Conservation (phyloP, 2,797 vertebrate genomes). For the Euthynnus affinis region DNA sequence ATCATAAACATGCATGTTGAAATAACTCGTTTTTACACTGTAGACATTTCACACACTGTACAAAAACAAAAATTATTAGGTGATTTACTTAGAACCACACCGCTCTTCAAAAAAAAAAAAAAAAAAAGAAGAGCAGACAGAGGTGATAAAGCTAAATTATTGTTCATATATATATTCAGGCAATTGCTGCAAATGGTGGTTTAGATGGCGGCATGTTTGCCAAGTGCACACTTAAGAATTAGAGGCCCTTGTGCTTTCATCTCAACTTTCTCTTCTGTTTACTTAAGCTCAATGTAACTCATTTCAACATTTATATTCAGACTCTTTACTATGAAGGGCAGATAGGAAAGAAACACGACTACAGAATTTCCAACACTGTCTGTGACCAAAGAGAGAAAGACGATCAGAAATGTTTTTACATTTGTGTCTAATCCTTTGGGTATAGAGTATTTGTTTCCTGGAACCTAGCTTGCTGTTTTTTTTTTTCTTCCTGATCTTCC, state of each 20-base stretch:
- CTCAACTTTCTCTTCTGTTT: constrained; percentile 37
- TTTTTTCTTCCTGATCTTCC: constrained; percentile 37
- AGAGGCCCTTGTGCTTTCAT: constrained; percentile 34
- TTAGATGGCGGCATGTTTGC: constrained; percentile 34
- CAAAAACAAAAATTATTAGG: not conserved
- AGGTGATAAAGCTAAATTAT: constrained; percentile 13
- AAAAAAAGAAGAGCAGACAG: constrained; percentile 13
- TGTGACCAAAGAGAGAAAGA: constrained; percentile 3
- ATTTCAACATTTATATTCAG: constrained; percentile 15
- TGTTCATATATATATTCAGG: constrained; percentile 25
- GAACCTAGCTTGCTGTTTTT: constrained; percentile 29
- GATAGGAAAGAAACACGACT: constrained; percentile 1
- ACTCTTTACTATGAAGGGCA: constrained; percentile 1
- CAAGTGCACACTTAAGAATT: not conserved
- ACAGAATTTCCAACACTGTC: constrained; percentile 12
- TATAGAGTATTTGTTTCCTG: constrained; percentile 31
- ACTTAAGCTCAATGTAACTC: constrained; percentile 21
- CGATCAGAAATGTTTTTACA: constrained; percentile 3
- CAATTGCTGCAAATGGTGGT: constrained; percentile 17
- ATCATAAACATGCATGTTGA: too few relatives aligned
- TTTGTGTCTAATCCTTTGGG: constrained; percentile 19
- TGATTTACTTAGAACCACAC: not conserved
- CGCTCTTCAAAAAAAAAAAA: constrained; percentile 17
- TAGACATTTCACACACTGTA: too few relatives aligned
- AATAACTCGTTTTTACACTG: too few relatives aligned